Evolutionary conservation across 2,113 vertebrate species (phyloP), one percentile per base, ranked within the genome.

Genomic region (Coryphaenoides rupestris): DNA sequence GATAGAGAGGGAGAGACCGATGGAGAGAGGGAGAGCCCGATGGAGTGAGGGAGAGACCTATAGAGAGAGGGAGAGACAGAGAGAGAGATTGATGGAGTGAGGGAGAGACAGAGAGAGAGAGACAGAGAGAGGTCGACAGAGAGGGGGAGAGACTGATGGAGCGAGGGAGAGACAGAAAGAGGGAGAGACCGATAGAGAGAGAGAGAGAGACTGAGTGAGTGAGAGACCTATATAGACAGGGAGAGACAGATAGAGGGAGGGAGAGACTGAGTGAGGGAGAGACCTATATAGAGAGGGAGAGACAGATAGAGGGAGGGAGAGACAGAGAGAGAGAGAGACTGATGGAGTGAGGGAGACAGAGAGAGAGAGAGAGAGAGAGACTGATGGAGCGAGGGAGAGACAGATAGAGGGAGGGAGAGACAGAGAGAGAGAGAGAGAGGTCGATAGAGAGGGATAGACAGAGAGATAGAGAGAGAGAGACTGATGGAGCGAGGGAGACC

Each of bases 1-100:
- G 70, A 75, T 13, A 70, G 54, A 54, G 73, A 74, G 1, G 62
- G 47, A 33, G n/a, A 59, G 21, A 55, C 19, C 40, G 70, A 75
- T 13, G 68, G 54, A 24, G 14, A 54, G 73, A 74, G 1, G 62
- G 47, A 33, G n/a, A 59, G 21, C 52, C 19, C 40, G 70, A 75
- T 13, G 68, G 54, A 24, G 14, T 33, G n/a, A n/a, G n/a, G n/a
- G n/a, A n/a, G n/a, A n/a, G n/a, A n/a, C n/a, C n/a, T n/a, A n/a
- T n/a, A n/a, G 47, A 17, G 47, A 54, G 73, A 74, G 1, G 62
- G 47, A 33, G n/a, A 59, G 21, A 55, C 19, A 52, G 70, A 75
- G 17, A 70, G 54, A 24, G 14, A 46, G 40, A 46, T 5, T 5
- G 40, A 46, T 5, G 14, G 40, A 46, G 40, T 7, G 40, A 46